Conservation (phyloP, 2,113 vertebrate genomes). For the Scophthalmus maximus region DNA sequence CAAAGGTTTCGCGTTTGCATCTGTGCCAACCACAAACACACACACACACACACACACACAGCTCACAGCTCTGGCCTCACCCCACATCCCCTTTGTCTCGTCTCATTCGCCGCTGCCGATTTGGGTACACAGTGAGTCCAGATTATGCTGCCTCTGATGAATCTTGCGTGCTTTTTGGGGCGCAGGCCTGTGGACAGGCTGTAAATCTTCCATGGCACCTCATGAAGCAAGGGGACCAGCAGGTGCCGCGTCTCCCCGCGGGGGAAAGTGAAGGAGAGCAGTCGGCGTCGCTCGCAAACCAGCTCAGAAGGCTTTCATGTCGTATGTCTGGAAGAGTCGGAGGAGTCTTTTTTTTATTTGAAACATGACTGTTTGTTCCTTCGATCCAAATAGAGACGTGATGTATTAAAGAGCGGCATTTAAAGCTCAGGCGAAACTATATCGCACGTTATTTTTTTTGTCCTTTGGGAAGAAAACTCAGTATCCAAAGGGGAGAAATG, state of each 20-base stretch:
- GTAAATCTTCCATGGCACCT: constrained; percentile 38
- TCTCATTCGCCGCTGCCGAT: constrained; percentile 8
- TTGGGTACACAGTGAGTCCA: constrained; percentile 35
- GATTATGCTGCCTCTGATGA: constrained; percentile 35
- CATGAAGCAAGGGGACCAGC: constrained; percentile 18
- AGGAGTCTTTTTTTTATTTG: too few relatives aligned
- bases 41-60: background rate
- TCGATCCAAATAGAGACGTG: background rate
- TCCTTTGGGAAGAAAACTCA: too few relatives aligned
- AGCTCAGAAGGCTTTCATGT: background rate
- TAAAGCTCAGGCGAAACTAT: background rate
- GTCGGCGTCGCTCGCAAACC: background rate
- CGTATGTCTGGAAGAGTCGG: background rate
- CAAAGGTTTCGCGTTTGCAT: background rate
- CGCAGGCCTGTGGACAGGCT: constrained; percentile 29
- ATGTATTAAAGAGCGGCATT: background rate
- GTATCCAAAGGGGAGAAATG: too few relatives aligned
- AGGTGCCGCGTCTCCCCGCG: background rate
- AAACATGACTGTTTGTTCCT: background rate
- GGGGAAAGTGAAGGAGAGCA: background rate
- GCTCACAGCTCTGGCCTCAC: background rate
- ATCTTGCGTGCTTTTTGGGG: constrained; percentile 43
- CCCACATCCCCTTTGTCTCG: constrained; percentile 19
- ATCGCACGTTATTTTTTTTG: too few relatives aligned
- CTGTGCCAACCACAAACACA: background rate